A percentile compares a stretch with the other conserved stretches of the same genome.
These are phyloP conservation scores for Cheirogaleus medius DNA, from an alignment of 2,113 vertebrate genomes.

Conservation along the genomic window DNA sequence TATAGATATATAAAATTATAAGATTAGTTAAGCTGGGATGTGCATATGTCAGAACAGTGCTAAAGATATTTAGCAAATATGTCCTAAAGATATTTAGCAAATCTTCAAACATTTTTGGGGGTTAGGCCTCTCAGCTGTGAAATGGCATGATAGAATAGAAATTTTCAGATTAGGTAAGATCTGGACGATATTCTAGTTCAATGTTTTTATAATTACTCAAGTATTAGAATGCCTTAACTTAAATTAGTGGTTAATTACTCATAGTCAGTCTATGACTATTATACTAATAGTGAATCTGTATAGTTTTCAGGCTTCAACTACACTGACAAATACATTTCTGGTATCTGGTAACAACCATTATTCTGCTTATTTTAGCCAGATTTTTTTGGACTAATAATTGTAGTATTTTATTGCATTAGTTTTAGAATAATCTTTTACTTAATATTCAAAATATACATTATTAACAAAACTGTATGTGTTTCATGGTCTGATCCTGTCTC, in stretches of 20 bases:
- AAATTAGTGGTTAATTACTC: not conserved
- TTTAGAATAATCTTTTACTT: slow-evolving; percentile 50
- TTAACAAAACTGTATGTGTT: not conserved
- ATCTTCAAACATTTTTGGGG: not conserved
- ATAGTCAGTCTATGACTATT: not conserved
- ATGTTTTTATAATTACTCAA: not conserved
- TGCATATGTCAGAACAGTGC: not conserved
- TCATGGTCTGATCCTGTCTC: not conserved
- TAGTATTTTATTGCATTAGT: not conserved
- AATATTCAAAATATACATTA: not conserved
- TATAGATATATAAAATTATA: not conserved
- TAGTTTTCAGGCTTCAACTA: not conserved
- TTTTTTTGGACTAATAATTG: not conserved
- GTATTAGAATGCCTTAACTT: not conserved
- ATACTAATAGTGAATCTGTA: not conserved
- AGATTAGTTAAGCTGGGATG: not conserved
- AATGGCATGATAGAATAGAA: not conserved
- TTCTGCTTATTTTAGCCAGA: not conserved
- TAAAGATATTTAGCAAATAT: not conserved
- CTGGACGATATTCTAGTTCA: not conserved
- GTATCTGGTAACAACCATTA: not conserved
- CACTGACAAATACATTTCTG: slow-evolving; percentile 29
- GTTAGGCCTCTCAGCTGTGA: not conserved
- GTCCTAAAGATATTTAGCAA: not conserved
- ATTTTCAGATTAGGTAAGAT: not conserved